Conservation (phyloP, 2,113 vertebrate genomes). For the Actenoides hombroni region DNA sequence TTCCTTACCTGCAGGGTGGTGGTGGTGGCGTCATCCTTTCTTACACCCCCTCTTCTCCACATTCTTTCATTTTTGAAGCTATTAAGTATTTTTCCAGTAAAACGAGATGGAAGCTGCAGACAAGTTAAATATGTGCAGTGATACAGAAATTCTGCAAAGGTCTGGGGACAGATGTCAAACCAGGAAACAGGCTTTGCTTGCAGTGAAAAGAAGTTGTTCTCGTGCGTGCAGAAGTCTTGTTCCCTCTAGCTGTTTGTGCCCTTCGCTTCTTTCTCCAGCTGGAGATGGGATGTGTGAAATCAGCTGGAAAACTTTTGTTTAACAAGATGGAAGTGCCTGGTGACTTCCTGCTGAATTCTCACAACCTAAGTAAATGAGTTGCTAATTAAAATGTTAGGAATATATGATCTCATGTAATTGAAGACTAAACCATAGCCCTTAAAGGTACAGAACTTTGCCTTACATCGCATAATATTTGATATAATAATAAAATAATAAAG, state of each 20-base stretch:
- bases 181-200: background rate
- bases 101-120: background rate
- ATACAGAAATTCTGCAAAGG: background rate
- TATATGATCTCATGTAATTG: background rate
- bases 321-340: background rate
- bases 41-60: background rate
- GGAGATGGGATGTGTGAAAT: background rate
- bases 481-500: background rate
- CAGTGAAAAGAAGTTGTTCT: background rate
- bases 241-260: background rate
- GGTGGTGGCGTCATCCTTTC: background rate
- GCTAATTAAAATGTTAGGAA: background rate
- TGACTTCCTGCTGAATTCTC: background rate
- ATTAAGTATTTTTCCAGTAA: background rate
- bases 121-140: background rate
- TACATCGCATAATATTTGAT: background rate
- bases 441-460: background rate
- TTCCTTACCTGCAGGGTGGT: background rate
- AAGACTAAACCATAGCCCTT: background rate
- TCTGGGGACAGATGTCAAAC: background rate
- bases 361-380: background rate
- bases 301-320: background rate
- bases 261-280: background rate
- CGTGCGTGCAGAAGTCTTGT: fast-evolving
- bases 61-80: background rate